These are phyloP conservation scores for Amblyjoppa proteus DNA, from an alignment of 2,888 invertebrate species.

Conservation along the genomic window DNA sequence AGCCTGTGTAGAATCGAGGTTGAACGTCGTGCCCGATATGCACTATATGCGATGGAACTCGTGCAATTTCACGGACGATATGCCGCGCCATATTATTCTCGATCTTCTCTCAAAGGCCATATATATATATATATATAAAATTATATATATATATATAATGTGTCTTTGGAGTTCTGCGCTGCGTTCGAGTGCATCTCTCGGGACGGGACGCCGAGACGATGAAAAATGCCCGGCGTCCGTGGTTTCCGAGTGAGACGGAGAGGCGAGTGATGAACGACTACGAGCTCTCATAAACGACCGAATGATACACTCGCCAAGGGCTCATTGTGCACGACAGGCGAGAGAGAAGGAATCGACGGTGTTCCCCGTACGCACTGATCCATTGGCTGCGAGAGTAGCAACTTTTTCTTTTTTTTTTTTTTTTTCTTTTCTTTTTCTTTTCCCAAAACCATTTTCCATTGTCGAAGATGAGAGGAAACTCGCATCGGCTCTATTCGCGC, in stretches of 20 bases:
- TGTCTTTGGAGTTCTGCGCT: constrained; percentile 13
- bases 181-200: constrained; percentile 60
- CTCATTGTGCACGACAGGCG: constrained; percentile 78
- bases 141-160: background rate
- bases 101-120: constrained; percentile 35
- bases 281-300: constrained; percentile 80
- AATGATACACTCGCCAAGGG: constrained; percentile 81
- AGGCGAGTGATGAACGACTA: constrained; percentile 81
- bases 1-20: constrained; percentile 24
- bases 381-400: constrained; percentile 10
- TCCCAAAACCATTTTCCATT: constrained; percentile 45
- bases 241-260: constrained; percentile 37
- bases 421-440: constrained; percentile 9
- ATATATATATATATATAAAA: constrained; percentile 13
- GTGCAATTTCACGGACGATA: constrained; percentile 64
- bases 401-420: constrained; percentile 19
- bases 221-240: constrained; percentile 77
- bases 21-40: constrained; percentile 47
- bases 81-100: constrained; percentile 56
- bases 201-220: constrained; percentile 71
- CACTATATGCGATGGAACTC: constrained; percentile 49
- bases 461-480: constrained; percentile 14
- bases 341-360: constrained; percentile 20
- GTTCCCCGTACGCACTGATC: constrained; percentile 32
- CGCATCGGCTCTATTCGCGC: constrained; percentile 55